A percentile compares a stretch with the other conserved stretches of the same genome.
These are phyloP conservation scores for Heliconius congener DNA, from an alignment of 1,140 invertebrate species.

Conservation along the genomic window DNA sequence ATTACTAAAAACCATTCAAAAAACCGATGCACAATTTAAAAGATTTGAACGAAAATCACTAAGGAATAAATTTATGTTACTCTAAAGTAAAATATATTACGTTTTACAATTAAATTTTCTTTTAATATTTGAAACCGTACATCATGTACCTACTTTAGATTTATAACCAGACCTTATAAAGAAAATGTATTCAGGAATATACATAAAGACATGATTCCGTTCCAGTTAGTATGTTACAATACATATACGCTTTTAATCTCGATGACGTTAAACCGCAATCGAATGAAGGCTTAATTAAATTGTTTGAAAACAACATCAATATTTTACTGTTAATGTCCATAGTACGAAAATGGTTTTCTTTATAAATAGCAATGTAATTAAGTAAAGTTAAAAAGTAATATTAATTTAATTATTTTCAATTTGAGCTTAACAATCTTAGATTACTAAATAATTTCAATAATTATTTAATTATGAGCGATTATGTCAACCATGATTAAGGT, in stretches of 20 bases:
- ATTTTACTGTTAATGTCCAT: not conserved
- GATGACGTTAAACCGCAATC: not conserved
- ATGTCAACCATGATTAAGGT: too few relatives aligned
- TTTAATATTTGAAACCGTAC: not conserved
- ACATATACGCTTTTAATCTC: constrained; percentile 1
- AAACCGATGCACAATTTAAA: too few relatives aligned
- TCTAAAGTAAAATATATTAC: too few relatives aligned
- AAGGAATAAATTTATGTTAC: too few relatives aligned
- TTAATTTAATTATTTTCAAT: not conserved
- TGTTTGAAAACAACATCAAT: not conserved
- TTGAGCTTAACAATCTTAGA: not conserved
- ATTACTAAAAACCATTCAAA: too few relatives aligned
- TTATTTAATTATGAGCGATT: too few relatives aligned
- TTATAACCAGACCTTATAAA: not conserved
- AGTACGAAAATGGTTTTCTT: not conserved
- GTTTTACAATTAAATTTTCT: not conserved
- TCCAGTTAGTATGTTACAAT: not conserved
- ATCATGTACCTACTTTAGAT: not conserved
- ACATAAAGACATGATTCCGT: not conserved
- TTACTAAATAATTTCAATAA: not conserved
- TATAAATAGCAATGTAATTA: too few relatives aligned
- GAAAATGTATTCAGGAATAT: not conserved
- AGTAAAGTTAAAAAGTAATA: too few relatives aligned
- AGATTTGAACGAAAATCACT: too few relatives aligned
- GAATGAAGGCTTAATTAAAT: not conserved